Percentiles rank a stretch among this genome's conserved stretches.
Conservation (phyloP, 1,140 invertebrate genomes). For the Diploscapter pachys region DNA sequence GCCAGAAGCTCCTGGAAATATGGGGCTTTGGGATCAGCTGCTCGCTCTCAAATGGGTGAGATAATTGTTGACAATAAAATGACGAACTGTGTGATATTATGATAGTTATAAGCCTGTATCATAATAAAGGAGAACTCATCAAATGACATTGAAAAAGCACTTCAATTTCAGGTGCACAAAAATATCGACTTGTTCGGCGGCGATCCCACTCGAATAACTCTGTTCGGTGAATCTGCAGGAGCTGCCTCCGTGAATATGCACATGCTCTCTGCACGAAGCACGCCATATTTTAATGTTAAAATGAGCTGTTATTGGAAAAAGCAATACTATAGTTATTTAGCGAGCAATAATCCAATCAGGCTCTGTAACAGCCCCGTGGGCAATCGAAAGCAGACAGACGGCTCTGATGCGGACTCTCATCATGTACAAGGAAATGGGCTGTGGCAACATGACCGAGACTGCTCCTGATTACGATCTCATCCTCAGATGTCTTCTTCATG, state of each 20-base stretch:
- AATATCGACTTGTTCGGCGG: slow-evolving; percentile 91
- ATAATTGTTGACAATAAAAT: no score
- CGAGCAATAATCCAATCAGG: slow-evolving; percentile 70
- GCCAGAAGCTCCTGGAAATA: slow-evolving; percentile 87
- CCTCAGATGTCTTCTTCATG: slow-evolving; percentile 74
- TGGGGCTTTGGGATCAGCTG: slow-evolving; percentile 87
- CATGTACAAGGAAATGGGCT: slow-evolving; percentile 79
- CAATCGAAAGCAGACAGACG: slow-evolving; percentile 78
- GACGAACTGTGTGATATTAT: no score
- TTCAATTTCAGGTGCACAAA: slow-evolving; percentile 69
- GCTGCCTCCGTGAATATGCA: slow-evolving; percentile 87
- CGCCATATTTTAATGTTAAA: slow-evolving; percentile 75
- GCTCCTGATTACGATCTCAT: slow-evolving; percentile 69
- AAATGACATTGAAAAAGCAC: no score
- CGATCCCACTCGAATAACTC: slow-evolving; percentile 85
- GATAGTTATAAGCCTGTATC: no score
- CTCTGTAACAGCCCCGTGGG: slow-evolving; percentile 78
- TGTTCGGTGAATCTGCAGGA: slow-evolving; percentile 92
- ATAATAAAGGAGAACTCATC: no score
- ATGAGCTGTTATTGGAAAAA: not conserved
- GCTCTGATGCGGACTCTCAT: slow-evolving; percentile 72
- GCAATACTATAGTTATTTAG: slow-evolving; percentile 10
- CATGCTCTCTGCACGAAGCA: slow-evolving; percentile 77
- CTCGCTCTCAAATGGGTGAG: slow-evolving; percentile 81
- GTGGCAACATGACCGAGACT: slow-evolving; percentile 67